phyloP scores from a whole-genome alignment of 2,113 vertebrate genomes.

The Bagarius yarrelli region DNA sequence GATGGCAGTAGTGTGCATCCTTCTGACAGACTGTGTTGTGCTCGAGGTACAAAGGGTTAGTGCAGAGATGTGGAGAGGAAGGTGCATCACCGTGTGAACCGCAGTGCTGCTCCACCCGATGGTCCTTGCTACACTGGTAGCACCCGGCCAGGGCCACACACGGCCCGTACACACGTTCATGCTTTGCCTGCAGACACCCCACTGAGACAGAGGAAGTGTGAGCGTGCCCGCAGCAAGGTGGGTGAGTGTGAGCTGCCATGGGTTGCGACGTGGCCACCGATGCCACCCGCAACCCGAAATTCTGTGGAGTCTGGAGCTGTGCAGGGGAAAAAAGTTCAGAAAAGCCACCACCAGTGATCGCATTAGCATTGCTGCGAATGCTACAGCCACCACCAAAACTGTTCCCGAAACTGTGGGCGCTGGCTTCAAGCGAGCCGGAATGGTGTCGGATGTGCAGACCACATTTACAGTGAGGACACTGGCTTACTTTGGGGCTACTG shows the following conservation, averaged over 20 bases:
- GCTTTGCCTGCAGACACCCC: slow-evolving; percentile 57
- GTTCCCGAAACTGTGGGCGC: slow-evolving; percentile 67
- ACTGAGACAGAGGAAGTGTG: slow-evolving; percentile 64
- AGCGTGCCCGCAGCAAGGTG: slow-evolving; percentile 78
- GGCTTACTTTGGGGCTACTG: slow-evolving; percentile 88
- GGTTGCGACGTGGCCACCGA: slow-evolving; percentile 70
- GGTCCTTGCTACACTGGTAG: slow-evolving; percentile 79
- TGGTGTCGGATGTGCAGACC: slow-evolving; percentile 42
- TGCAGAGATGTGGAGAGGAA: slow-evolving; percentile 79
- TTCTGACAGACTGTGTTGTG: slow-evolving; percentile 80
- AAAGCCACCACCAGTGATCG: slow-evolving; percentile 62
- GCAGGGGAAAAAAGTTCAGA: slow-evolving; percentile 69
- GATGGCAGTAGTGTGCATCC: slow-evolving; percentile 87
- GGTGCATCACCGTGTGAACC: slow-evolving; percentile 72
- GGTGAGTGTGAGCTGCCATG: slow-evolving; percentile 66
- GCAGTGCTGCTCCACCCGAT: slow-evolving; percentile 75
- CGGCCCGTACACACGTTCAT: slow-evolving; percentile 49
- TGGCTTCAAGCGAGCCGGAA: slow-evolving; percentile 46
- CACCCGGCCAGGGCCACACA: slow-evolving; percentile 73
- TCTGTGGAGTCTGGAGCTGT: slow-evolving; percentile 32
- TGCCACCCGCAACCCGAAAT: slow-evolving; percentile 49
- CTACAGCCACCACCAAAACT: slow-evolving; percentile 62
- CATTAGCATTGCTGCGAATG: slow-evolving; percentile 56
- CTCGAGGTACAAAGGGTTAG: slow-evolving; percentile 86
- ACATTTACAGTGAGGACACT: slow-evolving; percentile 78